Evolutionary conservation across 2,888 invertebrate species (phyloP), one percentile per base, ranked within the genome.

Genomic region (Oligia fasciuncula): DNA sequence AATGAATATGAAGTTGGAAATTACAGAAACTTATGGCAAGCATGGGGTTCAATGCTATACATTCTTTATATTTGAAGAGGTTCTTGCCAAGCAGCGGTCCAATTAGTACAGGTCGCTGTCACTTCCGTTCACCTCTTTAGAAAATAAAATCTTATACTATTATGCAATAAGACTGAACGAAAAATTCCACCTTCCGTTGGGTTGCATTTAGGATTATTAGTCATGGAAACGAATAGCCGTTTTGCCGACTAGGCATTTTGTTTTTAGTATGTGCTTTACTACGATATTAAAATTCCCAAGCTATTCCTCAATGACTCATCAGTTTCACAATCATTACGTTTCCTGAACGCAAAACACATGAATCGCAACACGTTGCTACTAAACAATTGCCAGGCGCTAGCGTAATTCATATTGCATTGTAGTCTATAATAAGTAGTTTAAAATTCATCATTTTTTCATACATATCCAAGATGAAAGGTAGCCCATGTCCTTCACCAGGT

Each of bases 381-480:
- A n/a, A 49, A 35, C 57, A 65, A 69, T 83, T 14, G 68, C 57
- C 77, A 83, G 80, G 80, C 83, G 23, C 40, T 35, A 49, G 9
- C 49, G 14, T 35, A 35, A 46, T 46, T 13, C 14, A 1, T 35
- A 51, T 1, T n/a, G n/a, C n/a, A n/a, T n/a, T 35, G 23, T 51
- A 14, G 49, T 6, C 19, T 4, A 4, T 23, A 68, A 3, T 19
- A 14, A 62, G 62, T 14, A 29, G 14, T 69, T 40, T 57, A 9
- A 14, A 14, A 40, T 70, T 23, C 35, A 51, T 69, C 0, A 8
- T 6, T 49, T 29, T 14, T 69, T 29, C 0, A 69, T 49, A 29
- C 23, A 8, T 49, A 35, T 69, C 13, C 6, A 68, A 19, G 29
- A 69, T 69, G 13, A 49, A 19, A 69, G 13, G 40, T 4, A 17